These are phyloP conservation scores for Trachelus troglodyta DNA, from an alignment of 2,888 invertebrate species.

Conservation along the genomic window DNA sequence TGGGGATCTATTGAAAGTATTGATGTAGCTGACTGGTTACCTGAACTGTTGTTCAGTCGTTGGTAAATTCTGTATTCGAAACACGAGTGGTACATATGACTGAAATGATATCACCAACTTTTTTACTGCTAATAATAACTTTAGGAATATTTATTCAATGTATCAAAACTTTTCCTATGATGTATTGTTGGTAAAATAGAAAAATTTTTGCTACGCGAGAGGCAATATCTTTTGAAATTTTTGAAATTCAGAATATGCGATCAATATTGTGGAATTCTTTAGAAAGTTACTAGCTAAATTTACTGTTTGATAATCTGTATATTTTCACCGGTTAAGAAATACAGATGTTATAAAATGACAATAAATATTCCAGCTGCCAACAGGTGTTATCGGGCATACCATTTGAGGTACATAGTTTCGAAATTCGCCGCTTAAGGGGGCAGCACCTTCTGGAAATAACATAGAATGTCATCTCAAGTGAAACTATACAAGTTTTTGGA, in stretches of 20 bases:
- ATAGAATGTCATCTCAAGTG: background rate
- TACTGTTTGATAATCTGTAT: background rate
- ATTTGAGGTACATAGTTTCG: background rate
- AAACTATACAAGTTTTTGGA: background rate
- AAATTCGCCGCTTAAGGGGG: background rate
- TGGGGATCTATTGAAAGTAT: background rate
- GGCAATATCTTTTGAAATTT: background rate
- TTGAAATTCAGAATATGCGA: too few relatives aligned
- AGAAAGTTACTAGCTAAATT: background rate
- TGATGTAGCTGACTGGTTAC: background rate
- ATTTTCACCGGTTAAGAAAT: background rate
- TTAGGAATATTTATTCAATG: background rate
- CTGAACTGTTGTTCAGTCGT: background rate
- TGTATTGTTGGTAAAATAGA: background rate
- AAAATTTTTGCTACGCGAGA: background rate
- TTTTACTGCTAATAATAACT: background rate
- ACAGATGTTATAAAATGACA: background rate
- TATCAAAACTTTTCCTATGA: background rate
- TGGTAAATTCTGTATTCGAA: background rate
- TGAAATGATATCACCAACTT: background rate
- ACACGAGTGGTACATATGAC: background rate
- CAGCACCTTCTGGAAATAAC: background rate
- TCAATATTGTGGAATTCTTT: background rate
- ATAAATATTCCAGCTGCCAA: background rate
- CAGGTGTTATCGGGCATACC: background rate